Base-by-base conservation (phyloP, 2,888 invertebrate genomes). In the Odontocerum albicorne region DNA sequence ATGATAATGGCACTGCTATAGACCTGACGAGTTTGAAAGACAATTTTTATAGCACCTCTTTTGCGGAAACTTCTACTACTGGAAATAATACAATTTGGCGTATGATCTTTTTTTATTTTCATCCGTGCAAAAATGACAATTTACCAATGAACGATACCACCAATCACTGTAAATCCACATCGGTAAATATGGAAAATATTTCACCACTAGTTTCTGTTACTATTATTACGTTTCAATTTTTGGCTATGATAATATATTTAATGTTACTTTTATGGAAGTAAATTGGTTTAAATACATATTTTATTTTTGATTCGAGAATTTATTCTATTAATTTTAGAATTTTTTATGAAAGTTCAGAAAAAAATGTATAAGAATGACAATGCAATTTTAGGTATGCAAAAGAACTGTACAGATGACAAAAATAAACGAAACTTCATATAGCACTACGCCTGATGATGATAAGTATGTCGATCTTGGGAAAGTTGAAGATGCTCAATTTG, bases 1-100 rank as follows among this genome's bases (percentile, higher is more conserved):
- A 74, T 67, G 62, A 73, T 4, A 56, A 51, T 31, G 78, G 77
- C 57, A 76, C 77, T 63, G 76, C 76, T 63, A 70, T 77, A 62
- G 77, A 78, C 67, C 66, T 77, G 57, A 63, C 69, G 35, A 70
- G 72, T 35, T 64, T 70, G 40, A 68, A 68, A 55, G 55, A 65
- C 51, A 63, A 63, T 3, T 73, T 73, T 66, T 73, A 68, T 61
- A 45, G 62, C 38, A 67, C 39, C 12, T 44, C 71, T 40, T 64
- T 70, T 63, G 67, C 56, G n/a, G 72, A 59, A 8, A 64, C 66
- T 50, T 63, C 62, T 31, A 65, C 62, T 55, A 66, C 64, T 21
- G 54, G 64, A 13, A 64, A 69, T 59, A 67, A 66, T 42, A 66
- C 66, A 39, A 66, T 63, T 22, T 74, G 70, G 6, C 6, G 6